Percentiles rank a stretch among this genome's conserved stretches.
phyloP scores from a whole-genome alignment of 2,888 invertebrate species.

The Rhingia rostrata region DNA sequence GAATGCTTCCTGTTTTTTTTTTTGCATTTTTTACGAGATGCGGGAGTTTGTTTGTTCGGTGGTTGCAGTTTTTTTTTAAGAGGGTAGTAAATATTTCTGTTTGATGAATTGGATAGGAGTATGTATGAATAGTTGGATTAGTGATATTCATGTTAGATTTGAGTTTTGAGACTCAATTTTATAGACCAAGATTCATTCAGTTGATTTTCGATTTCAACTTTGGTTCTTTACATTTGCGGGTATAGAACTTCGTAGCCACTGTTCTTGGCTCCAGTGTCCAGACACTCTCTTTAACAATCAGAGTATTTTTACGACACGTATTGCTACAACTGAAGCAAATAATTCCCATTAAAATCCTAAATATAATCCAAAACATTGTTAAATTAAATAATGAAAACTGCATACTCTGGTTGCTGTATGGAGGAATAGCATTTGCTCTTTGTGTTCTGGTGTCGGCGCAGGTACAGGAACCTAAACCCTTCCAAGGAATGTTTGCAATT shows the following conservation, averaged over 20 bases:
- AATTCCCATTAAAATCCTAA: conserved; percentile 49
- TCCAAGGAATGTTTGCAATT: conserved; percentile 76
- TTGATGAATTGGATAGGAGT: neutral
- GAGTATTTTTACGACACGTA: conserved; percentile 17
- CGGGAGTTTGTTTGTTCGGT: neutral
- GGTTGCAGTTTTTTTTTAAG: neutral
- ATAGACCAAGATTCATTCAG: too few species aligned
- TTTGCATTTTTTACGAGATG: neutral
- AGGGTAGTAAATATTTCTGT: neutral
- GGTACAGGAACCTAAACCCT: conserved; percentile 49
- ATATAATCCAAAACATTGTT: conserved; percentile 60
- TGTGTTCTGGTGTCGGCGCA: neutral
- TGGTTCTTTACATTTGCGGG: too few species aligned
- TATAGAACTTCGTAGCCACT: too few species aligned
- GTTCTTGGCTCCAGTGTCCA: too few species aligned
- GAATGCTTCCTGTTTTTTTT: neutral
- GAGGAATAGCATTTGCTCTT: conserved; percentile 10
- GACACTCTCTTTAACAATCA: neutral
- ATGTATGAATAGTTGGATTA: neutral
- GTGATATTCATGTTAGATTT: too few species aligned
- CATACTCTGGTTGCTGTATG: conserved; percentile 16
- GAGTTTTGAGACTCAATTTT: too few species aligned
- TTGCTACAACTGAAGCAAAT: conserved; percentile 39
- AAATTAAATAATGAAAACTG: conserved; percentile 30
- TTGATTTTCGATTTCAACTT: too few species aligned